These are phyloP conservation scores for Monarcha castaneiventris DNA, from an alignment of 2,113 vertebrate species.

Conservation along the genomic window DNA sequence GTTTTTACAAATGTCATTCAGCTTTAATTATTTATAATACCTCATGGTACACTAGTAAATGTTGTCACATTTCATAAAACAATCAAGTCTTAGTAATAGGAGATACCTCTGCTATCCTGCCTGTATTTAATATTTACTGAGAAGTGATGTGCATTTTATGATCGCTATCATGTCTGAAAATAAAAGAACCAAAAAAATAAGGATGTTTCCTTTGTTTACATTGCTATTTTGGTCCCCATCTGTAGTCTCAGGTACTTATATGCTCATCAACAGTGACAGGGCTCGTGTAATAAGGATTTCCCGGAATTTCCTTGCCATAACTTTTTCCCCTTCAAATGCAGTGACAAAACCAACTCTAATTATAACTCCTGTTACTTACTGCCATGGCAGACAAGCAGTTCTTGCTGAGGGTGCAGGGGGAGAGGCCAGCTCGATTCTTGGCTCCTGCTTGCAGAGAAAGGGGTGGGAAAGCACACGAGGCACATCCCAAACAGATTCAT, in stretches of 20 bases:
- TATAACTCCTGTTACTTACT: not conserved
- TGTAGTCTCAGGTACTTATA: not conserved
- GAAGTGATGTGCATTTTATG: not conserved
- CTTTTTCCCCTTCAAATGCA: not conserved
- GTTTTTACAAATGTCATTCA: slow-evolving; percentile 10
- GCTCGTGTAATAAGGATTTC: not conserved
- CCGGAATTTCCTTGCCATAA: not conserved
- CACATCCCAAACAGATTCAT: not conserved
- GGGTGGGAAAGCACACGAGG: not conserved
- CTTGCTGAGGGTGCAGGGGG: not conserved
- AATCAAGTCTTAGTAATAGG: slow-evolving; percentile 36
- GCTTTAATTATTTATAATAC: slow-evolving; percentile 34
- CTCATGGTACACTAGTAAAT: not conserved
- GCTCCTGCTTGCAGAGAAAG: not conserved
- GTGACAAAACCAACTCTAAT: not conserved
- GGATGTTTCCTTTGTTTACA: not conserved
- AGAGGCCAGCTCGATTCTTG: not conserved
- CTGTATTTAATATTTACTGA: slow-evolving; percentile 8
- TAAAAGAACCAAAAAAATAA: not conserved
- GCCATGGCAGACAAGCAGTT: not conserved
- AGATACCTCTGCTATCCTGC: not conserved
- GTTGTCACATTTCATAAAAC: slow-evolving; percentile 29
- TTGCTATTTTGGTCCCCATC: not conserved
- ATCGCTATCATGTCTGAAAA: not conserved
- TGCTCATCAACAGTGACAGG: not conserved